These are phyloP conservation scores for Characodon lateralis DNA, from an alignment of 2,797 vertebrate species.

Conservation along the genomic window DNA sequence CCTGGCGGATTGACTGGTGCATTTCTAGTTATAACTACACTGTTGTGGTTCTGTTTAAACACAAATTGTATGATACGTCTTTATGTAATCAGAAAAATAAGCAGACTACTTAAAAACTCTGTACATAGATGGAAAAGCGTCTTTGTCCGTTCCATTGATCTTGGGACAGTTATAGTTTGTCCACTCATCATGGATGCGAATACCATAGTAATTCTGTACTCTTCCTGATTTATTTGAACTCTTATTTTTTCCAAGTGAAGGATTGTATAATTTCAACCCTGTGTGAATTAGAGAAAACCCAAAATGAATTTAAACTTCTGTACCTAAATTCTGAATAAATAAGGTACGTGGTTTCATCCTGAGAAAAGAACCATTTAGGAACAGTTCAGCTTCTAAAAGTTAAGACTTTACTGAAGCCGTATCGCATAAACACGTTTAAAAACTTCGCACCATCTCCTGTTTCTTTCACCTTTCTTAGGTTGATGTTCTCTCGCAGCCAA, in stretches of 20 bases:
- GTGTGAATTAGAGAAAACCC: neutral
- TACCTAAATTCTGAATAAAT: neutral
- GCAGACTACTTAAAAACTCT: too few relatives aligned
- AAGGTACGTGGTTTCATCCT: neutral
- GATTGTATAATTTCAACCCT: neutral
- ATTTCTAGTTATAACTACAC: neutral
- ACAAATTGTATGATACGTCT: too few relatives aligned
- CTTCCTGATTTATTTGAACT: neutral
- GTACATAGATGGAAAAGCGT: neutral
- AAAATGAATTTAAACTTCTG: neutral
- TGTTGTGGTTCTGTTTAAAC: neutral
- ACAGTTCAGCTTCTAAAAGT: too few relatives aligned
- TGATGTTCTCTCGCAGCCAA: conserved; percentile 85
- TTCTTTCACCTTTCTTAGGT: conserved; percentile 66
- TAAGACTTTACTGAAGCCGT: too few relatives aligned
- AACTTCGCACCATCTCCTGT: neutral
- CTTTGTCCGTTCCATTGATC: neutral
- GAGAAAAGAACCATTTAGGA: neutral
- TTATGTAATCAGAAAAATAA: too few relatives aligned
- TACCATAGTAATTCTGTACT: neutral
- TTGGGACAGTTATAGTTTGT: neutral
- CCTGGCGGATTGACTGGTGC: neutral
- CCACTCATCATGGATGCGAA: neutral
- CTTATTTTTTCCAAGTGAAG: neutral
- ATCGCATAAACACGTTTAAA: neutral